phyloP scores from a whole-genome alignment of 2,797 vertebrate species.

The Acanthurus lineatus region DNA sequence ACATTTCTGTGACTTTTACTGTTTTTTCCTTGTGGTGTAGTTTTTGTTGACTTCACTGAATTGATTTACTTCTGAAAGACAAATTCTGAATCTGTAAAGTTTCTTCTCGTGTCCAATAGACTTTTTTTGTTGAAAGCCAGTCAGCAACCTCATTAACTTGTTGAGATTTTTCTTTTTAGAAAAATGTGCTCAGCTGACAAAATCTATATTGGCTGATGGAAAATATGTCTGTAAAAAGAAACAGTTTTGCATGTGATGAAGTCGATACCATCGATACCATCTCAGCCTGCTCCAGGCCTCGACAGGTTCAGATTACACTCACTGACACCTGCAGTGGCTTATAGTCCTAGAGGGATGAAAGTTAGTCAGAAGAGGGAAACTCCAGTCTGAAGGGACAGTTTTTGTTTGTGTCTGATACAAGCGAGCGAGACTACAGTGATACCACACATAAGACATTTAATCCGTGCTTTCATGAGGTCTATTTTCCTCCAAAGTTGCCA shows the following conservation, averaged over 20 bases:
- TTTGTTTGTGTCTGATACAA: neutral
- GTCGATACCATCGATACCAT: constrained; percentile 20
- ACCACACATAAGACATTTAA: neutral
- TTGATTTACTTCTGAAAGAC: neutral
- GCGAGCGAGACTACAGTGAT: neutral
- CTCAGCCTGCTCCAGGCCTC: constrained; percentile 41
- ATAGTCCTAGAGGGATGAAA: constrained; percentile 45
- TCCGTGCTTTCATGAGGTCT: neutral
- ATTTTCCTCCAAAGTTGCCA: neutral
- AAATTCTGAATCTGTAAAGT: neutral
- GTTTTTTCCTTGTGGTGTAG: neutral
- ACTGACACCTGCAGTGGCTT: constrained; percentile 59
- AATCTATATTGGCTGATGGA: neutral
- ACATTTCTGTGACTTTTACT: neutral
- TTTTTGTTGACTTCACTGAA: neutral
- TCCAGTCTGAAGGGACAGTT: constrained; percentile 29
- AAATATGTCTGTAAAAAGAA: neutral
- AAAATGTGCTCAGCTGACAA: neutral
- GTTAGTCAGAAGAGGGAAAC: constrained; percentile 52
- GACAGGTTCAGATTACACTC: constrained; percentile 62
- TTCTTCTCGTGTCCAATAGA: neutral
- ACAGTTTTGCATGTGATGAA: neutral
- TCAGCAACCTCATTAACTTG: neutral
- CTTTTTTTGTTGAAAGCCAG: neutral
- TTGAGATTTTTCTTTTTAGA: neutral